Evolutionary conservation across 2,888 invertebrate genomes (phyloP).

Genomic region (Calameuta pallipes): DNA sequence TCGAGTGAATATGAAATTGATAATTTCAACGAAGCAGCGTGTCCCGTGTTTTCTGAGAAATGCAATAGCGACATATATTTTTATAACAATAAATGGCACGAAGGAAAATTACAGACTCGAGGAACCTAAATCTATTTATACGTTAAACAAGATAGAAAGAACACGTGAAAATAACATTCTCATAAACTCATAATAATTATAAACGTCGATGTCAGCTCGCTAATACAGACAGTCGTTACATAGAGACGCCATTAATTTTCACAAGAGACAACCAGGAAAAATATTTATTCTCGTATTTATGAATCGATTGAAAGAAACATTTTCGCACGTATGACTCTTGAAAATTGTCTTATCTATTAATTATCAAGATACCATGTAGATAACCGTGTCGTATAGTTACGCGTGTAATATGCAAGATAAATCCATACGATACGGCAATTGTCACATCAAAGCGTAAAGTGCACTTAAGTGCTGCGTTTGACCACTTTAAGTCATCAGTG

Average conservation of each 20-base stretch:
- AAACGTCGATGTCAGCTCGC: background rate
- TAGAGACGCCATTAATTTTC: background rate
- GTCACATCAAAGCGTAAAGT: background rate
- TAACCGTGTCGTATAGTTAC: background rate
- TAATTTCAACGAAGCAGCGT: background rate
- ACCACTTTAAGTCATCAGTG: background rate
- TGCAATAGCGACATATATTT: background rate
- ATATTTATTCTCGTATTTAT: constrained; percentile 28
- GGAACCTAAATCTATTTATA: too few relatives aligned
- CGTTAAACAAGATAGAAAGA: too few relatives aligned
- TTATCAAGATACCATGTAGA: background rate
- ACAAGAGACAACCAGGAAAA: background rate
- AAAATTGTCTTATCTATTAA: background rate
- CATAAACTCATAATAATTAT: background rate
- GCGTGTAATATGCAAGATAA: background rate
- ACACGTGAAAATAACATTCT: too few relatives aligned
- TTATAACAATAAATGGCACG: background rate
- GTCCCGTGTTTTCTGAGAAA: background rate
- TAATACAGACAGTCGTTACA: background rate
- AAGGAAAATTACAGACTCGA: background rate
- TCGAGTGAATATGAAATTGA: too few relatives aligned
- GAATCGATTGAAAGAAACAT: constrained; percentile 5
- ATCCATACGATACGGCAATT: background rate
- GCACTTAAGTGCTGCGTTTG: background rate
- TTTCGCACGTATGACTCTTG: background rate